Evolutionary conservation across 2,113 vertebrate species (phyloP).

Genomic region (Urocynchramus pylzowi): DNA sequence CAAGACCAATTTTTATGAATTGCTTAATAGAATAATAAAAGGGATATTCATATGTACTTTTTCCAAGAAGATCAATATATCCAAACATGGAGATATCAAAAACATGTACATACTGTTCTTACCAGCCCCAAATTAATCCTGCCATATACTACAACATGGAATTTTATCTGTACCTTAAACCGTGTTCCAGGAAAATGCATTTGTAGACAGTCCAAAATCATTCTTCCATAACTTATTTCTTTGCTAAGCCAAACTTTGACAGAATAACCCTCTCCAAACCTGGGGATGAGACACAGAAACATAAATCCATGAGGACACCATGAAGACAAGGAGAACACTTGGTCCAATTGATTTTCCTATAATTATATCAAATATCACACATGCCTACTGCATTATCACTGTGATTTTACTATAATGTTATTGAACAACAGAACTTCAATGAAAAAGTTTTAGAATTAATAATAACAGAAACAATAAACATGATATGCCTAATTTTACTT

Average conservation of each 20-base stretch:
- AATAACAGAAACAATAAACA: background rate
- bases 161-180: slow-evolving; percentile 60
- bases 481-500: background rate
- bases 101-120: background rate
- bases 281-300: background rate
- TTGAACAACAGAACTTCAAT: background rate
- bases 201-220: slow-evolving; percentile 54
- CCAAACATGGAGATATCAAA: background rate
- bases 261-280: slow-evolving; percentile 67
- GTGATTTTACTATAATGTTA: background rate
- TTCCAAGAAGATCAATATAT: background rate
- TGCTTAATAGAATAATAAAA: background rate
- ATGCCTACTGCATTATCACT: background rate
- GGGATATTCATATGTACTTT: background rate
- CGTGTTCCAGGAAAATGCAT: slow-evolving; percentile 56
- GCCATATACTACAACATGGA: background rate
- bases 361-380: background rate
- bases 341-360: background rate
- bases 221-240: background rate
- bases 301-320: background rate
- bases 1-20: background rate
- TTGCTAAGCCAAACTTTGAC: slow-evolving; percentile 67
- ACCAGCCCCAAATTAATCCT: background rate
- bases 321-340: background rate
- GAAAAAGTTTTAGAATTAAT: background rate